Conservation (phyloP, 2,797 vertebrate genomes). For the Scolopax rusticola region DNA sequence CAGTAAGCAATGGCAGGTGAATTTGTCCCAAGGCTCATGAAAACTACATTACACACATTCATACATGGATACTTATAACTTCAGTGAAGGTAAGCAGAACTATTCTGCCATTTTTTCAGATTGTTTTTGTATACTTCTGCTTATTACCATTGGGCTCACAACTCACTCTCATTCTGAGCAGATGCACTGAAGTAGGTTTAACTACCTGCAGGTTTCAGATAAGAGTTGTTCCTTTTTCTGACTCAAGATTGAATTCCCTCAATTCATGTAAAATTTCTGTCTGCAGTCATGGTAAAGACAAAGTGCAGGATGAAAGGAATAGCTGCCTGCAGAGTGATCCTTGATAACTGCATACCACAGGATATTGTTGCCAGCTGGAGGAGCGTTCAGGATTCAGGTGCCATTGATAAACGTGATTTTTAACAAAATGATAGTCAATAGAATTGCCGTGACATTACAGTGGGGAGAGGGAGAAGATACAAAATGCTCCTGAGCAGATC, state of each 20-base stretch:
- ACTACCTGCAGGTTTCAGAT: conserved; percentile 60
- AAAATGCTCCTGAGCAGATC: not conserved
- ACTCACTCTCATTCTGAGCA: conserved; percentile 27
- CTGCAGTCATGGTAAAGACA: conserved; percentile 49
- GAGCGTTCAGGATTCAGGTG: not conserved
- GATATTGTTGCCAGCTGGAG: not conserved
- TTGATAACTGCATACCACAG: not conserved
- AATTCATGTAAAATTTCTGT: conserved; percentile 47
- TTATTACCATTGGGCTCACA: conserved; percentile 9
- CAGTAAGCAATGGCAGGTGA: not conserved
- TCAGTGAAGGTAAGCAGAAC: conserved; percentile 27
- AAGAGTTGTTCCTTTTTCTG: conserved; percentile 39
- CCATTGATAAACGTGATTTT: conserved; percentile 31
- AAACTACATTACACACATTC: not conserved
- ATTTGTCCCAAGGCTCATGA: conserved; percentile 9
- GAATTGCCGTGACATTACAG: not conserved
- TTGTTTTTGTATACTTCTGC: conserved; percentile 12
- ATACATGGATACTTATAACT: not conserved
- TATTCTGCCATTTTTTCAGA: conserved; percentile 24
- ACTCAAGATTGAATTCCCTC: conserved; percentile 5
- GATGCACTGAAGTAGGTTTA: conserved; percentile 34
- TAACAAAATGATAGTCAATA: conserved; percentile 22
- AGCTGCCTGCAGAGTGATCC: not conserved
- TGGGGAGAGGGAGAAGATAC: not conserved
- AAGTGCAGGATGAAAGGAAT: conserved; percentile 38